A percentile compares a stretch with the other conserved stretches of the same genome.
phyloP scores from a whole-genome alignment of 2,113 vertebrate genomes.

The Tragelaphus scriptus region DNA sequence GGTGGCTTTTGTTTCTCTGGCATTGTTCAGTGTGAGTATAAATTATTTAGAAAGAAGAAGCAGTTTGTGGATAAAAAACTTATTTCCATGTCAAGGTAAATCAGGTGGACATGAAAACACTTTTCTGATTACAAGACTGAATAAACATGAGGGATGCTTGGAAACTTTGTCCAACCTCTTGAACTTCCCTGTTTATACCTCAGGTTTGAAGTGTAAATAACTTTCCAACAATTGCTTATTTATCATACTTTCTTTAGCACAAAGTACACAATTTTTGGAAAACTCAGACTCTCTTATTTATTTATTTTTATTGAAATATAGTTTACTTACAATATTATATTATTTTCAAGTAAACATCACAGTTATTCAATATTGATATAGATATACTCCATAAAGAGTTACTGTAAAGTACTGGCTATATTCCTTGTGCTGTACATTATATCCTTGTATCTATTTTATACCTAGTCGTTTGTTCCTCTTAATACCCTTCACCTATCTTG shows the following conservation, averaged over 20 bases:
- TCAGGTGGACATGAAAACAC: neutral
- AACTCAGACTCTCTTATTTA: neutral
- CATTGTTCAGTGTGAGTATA: neutral
- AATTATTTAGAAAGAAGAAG: conserved; percentile 9
- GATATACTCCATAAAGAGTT: neutral
- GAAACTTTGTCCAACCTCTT: neutral
- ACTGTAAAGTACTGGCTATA: neutral
- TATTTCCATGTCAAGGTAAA: neutral
- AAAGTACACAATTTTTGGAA: neutral
- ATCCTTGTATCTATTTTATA: neutral
- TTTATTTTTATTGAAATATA: neutral
- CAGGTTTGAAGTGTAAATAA: neutral
- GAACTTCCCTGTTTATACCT: neutral
- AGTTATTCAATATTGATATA: neutral
- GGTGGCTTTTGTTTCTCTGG: neutral
- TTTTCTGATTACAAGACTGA: neutral
- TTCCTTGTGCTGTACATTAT: neutral
- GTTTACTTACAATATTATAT: neutral
- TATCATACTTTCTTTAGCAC: neutral
- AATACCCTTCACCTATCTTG: neutral
- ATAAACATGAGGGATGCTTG: neutral
- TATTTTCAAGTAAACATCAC: neutral
- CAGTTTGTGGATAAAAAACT: neutral
- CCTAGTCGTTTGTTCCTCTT: neutral
- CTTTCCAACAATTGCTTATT: neutral